Conservation (phyloP, 2,113 vertebrate species). For the Acrocephalus arundinaceus region DNA sequence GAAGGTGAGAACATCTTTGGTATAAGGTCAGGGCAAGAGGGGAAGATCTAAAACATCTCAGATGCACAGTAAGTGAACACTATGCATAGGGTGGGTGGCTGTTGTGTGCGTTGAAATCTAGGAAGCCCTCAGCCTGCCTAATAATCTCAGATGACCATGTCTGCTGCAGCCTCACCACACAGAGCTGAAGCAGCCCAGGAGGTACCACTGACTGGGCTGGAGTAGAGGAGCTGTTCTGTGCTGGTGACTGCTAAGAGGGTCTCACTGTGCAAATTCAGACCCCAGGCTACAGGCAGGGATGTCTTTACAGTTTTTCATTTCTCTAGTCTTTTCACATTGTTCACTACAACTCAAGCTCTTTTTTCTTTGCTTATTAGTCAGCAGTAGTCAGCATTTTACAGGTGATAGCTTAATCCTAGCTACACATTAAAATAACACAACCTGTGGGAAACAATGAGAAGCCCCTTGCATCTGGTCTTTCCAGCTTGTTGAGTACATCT, state of each 20-base stretch:
- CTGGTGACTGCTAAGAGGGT: background rate
- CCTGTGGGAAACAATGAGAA: background rate
- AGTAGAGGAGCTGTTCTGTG: background rate
- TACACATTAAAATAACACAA: background rate
- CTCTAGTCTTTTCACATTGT: background rate
- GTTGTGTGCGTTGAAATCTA: fast-evolving
- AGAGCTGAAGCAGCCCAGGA: background rate
- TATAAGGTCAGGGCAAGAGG: background rate
- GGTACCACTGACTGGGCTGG: background rate
- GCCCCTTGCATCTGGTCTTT: background rate
- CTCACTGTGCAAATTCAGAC: background rate
- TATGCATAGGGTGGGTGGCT: background rate
- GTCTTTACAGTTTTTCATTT: background rate
- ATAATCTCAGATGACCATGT: background rate
- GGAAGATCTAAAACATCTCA: background rate
- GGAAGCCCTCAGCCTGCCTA: background rate
- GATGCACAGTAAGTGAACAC: background rate
- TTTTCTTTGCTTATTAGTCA: background rate
- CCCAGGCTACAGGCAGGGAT: background rate
- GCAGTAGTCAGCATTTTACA: background rate
- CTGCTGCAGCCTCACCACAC: background rate
- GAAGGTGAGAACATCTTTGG: background rate
- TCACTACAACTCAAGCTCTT: background rate
- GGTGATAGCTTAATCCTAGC: background rate
- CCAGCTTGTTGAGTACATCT: background rate